Base-by-base conservation (phyloP, 1,140 invertebrate genomes). In the Bathynomus jamesi region DNA sequence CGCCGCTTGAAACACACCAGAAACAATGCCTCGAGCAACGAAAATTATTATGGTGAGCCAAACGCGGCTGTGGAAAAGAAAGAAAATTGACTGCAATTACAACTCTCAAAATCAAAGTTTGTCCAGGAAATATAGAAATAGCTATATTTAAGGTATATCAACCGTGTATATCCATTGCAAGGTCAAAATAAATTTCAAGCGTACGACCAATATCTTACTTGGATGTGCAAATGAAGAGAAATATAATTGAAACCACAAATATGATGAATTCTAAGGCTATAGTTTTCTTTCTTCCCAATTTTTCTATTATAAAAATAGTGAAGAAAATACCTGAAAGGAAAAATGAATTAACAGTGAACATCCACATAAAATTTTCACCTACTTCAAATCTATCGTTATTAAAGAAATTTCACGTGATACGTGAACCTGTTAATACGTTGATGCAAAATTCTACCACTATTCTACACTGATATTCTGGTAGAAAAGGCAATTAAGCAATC, bases 251-350 rank as follows among this genome's bases (percentile, higher is more conserved):
- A 3, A 90, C 78, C 0, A 92, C 87, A 81, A 95, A 96, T 71
- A 94, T 86, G 24, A 93, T 84, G 81, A 97, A 94, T 80, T 98
- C 94, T n/a, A 91, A 84, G 1, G 92, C 92, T 90, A 98, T 96
- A 0, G 95, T 98, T 77, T 89, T 91, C 81, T 94, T 96, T 24
- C 94, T 86, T 29, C 95, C 95, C 80, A 93, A 89, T 79, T 87
- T 88, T 81, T 97, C 95, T 75, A 98, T 95, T 0, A 95, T 87
- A 77, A 92, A 90, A 74, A 95, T 92, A 2, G 95, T 97, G 4
- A 93, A 88, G 80, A 98, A 92, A 73, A 97, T 92, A 61, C 93
- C 92, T 92, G 83, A 60, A 61, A 28, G 40, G 53, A 67, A 65
- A 32, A 40, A 28, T n/a, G n/a, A n/a, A 11, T 21, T 29, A 13